A percentile compares a stretch with the other conserved stretches of the same genome.
Conservation (phyloP, 2,888 invertebrate species). For the Pherbina coryleti region DNA sequence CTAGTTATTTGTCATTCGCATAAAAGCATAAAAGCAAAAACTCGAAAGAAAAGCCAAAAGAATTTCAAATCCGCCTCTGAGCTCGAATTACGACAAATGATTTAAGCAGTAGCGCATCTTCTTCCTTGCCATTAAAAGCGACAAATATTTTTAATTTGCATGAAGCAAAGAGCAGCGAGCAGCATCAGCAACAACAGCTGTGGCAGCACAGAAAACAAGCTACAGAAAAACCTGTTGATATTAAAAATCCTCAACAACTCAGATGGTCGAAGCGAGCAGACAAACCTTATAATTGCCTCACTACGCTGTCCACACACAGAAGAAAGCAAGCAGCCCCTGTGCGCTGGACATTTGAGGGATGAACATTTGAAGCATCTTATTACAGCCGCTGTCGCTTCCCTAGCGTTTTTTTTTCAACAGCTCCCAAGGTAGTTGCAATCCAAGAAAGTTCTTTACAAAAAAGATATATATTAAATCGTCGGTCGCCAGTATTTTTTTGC, state of each 20-base stretch:
- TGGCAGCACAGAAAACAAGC: conserved; percentile 39
- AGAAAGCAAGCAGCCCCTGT: conserved; percentile 43
- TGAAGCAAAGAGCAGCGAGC: conserved; percentile 50
- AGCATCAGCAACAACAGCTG: conserved; percentile 45
- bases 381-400: conserved; percentile 29
- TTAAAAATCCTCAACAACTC: conserved; percentile 55
- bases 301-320: conserved; percentile 55
- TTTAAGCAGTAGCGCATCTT: conserved; percentile 38
- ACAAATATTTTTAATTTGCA: conserved; percentile 52
- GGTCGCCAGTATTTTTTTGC: conserved; percentile 55
- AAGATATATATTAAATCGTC: conserved; percentile 58
- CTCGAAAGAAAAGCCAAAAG: conserved; percentile 47
- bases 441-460: conserved; percentile 26
- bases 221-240: conserved; percentile 65
- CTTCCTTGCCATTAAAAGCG: conserved; percentile 32
- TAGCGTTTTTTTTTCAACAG: neutral
- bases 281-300: conserved; percentile 22
- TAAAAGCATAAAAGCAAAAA: conserved; percentile 47
- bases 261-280: conserved; percentile 29
- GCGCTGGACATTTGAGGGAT: conserved; percentile 30
- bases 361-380: conserved; percentile 47
- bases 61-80: conserved; percentile 66
- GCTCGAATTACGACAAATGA: conserved; percentile 63
- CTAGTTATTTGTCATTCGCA: conserved; percentile 68
- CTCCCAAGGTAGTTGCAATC: conserved; percentile 16